Base-by-base conservation (phyloP, 2,888 invertebrate species). In the Calliphora vomitoria region DNA sequence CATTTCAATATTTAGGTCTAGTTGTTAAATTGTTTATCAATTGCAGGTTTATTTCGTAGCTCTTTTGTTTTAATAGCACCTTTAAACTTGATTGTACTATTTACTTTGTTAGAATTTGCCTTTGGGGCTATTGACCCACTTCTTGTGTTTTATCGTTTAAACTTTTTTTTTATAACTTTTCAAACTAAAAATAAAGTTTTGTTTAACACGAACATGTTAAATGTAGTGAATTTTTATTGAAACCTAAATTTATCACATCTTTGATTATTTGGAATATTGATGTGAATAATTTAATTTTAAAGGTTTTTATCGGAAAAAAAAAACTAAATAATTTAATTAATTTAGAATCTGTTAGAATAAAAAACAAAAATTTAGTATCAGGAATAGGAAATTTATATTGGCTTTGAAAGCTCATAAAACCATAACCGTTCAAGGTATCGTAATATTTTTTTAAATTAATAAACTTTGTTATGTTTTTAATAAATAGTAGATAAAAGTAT, bases 21-120 rank as follows among this genome's bases (percentile, higher is more conserved):
- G 15, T 47, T 62, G 20, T 84, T 15, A 15, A 31, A 18, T n/a
- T 60, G 13, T 38, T 20, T 31, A 55, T 35, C 38, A 69, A 66
- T 53, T 64, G 44, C 47, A 66, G n/a, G 85, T 88, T 88, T 25
- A 76, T 83, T 20, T 79, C 82, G 68, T 83, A 38, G 80, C 60
- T 88, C 83, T 86, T 85, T 83, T 55, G 81, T 86, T 81, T 72
- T 38, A 11, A 41, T 18, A 35, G 3, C 18, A 18, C 18, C 18
- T 81, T 64, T 55, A 3, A 20, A n/a, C 3, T 15, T 15, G 4
- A 20, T n/a, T 66, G 38, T 25, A 55, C 53, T 18, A 25, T 35
- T 25, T n/a, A 66, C 25, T 62, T 68, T 68, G 8, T 50, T 58
- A 50, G n/a, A 60, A 58, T 35, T 18, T 50, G 8, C n/a, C 41